These are phyloP conservation scores for Eulemur albifrons DNA, from an alignment of 2,797 vertebrate genomes.

Conservation along the genomic window DNA sequence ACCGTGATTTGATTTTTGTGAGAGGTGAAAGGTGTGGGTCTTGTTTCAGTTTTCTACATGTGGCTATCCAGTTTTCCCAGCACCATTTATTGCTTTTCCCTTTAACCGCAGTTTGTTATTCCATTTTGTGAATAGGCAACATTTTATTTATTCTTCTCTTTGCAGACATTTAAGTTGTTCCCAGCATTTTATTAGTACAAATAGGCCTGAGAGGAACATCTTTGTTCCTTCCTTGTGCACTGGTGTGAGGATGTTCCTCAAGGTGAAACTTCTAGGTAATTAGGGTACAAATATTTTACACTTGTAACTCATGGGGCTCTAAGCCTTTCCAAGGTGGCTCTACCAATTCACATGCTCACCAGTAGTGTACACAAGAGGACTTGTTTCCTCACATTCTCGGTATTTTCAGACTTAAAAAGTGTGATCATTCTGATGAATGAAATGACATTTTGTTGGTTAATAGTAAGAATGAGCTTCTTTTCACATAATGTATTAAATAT, in stretches of 20 bases:
- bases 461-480: not conserved
- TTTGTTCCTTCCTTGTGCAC: not conserved
- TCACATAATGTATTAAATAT: not conserved
- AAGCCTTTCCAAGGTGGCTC: not conserved
- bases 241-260: not conserved
- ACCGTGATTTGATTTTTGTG: too few relatives aligned
- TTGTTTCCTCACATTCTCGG: not conserved
- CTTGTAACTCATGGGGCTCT: not conserved
- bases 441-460: not conserved
- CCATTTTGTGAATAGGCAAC: not conserved
- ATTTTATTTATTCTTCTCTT: not conserved
- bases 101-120: not conserved
- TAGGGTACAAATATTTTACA: not conserved
- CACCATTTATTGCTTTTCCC: not conserved
- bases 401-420: not conserved
- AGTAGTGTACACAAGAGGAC: not conserved
- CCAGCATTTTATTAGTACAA: not conserved
- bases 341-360: not conserved
- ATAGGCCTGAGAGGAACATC: not conserved
- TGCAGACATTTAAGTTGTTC: not conserved
- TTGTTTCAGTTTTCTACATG: too few relatives aligned
- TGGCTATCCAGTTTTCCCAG: too few relatives aligned
- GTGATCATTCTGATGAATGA: not conserved
- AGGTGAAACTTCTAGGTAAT: not conserved
- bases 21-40: too few relatives aligned